Evolutionary conservation across 2,888 invertebrate species (phyloP).

Genomic region (Ariolimax columbianus): DNA sequence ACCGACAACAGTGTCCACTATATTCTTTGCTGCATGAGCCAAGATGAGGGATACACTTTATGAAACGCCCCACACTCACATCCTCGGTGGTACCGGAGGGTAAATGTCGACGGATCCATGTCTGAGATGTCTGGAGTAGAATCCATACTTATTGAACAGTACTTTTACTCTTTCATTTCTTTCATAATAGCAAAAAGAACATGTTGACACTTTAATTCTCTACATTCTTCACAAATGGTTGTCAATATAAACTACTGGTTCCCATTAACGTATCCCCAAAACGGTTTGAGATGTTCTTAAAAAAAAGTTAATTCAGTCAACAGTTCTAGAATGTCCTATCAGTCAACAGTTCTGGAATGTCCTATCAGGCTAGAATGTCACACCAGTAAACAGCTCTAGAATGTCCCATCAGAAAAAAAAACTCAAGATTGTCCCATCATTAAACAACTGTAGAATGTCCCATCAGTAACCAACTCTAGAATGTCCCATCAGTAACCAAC

Average conservation of each 20-base stretch:
- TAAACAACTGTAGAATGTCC: too few relatives aligned
- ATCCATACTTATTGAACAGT: conserved; percentile 6
- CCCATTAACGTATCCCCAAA: too few relatives aligned
- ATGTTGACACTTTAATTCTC: not conserved
- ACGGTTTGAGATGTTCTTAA: too few relatives aligned
- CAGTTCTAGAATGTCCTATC: too few relatives aligned
- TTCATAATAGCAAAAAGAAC: not conserved
- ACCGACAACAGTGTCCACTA: not conserved
- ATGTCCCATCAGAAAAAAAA: too few relatives aligned
- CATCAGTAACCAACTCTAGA: too few relatives aligned
- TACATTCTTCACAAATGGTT: not conserved
- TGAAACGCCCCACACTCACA: conserved; percentile 20
- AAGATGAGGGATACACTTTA: conserved; percentile 17
- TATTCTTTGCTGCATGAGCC: conserved; percentile 10
- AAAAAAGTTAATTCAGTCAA: too few relatives aligned
- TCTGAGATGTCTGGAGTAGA: conserved; percentile 29
- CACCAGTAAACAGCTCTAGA: too few relatives aligned
- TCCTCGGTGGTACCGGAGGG: not conserved
- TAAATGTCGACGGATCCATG: conserved; percentile 31
- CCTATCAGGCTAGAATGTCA: too few relatives aligned
- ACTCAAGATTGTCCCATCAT: too few relatives aligned
- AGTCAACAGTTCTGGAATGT: too few relatives aligned
- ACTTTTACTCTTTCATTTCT: conserved; percentile 18
- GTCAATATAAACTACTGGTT: not conserved
- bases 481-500: too few relatives aligned